These are phyloP conservation scores for Sylvia atricapilla DNA, from an alignment of 2,113 vertebrate species.

Conservation along the genomic window DNA sequence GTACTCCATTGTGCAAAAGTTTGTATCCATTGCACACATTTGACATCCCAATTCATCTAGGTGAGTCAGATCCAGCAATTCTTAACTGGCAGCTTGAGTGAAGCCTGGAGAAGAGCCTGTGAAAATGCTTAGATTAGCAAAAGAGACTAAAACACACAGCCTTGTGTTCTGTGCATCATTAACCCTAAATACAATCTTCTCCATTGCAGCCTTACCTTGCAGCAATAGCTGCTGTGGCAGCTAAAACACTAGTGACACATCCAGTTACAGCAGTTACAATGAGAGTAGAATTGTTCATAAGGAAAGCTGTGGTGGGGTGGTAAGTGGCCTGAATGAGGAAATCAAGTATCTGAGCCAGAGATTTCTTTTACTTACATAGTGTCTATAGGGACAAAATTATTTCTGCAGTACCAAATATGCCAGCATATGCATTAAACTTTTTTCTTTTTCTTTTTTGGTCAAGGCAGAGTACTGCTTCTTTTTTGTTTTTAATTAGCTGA, in stretches of 20 bases:
- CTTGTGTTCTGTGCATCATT: background rate
- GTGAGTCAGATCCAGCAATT: background rate
- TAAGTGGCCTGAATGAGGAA: background rate
- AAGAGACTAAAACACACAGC: background rate
- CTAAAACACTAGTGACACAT: accelerated
- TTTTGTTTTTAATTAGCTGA: background rate
- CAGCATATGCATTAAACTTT: background rate
- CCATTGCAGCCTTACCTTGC: accelerated
- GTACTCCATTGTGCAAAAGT: background rate
- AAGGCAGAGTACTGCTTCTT: background rate
- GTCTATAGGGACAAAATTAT: background rate
- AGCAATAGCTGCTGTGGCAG: background rate
- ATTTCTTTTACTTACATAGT: background rate
- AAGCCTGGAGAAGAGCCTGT: background rate
- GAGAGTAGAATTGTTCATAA: background rate
- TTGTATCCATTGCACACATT: accelerated
- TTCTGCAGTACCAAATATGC: background rate
- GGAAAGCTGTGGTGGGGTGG: accelerated
- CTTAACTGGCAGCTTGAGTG: background rate
- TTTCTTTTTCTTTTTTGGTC: too few species aligned
- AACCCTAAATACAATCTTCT: background rate
- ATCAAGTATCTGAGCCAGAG: background rate
- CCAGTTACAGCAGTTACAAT: background rate
- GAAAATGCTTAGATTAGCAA: background rate
- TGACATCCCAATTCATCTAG: background rate